Base-by-base conservation (phyloP, 2,797 vertebrate species). In the Hyperoplus lanceolatus region DNA sequence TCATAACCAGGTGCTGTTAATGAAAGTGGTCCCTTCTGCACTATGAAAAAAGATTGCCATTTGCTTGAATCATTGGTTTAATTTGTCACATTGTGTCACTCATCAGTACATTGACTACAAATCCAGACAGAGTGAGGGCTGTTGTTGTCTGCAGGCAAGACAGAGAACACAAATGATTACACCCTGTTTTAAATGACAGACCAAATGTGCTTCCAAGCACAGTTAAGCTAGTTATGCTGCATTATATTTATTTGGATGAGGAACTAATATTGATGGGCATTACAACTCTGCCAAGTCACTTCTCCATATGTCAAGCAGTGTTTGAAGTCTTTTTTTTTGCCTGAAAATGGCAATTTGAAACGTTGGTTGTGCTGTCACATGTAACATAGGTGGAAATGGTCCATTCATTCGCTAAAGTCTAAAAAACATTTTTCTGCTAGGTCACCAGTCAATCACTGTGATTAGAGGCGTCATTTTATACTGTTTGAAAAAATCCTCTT, bases 271-370 rank as follows among this genome's bases (percentile, higher is more conserved):
- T 16, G 64, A 81, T 70, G 14, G 38, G 12, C 14, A 9, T 21
- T 12, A 16, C 48, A 55, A 14, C 63, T 61, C 69, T 73, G 79
- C 80, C 77, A 74, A 78, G 54, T 63, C 56, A 68, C 8, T 69
- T 63, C 43, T 63, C 60, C 56, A 60, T 83, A 67, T 73, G 61
- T 81, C 62, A 68, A 59, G 36, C 45, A 72, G 66, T 69, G 63
- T 71, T 15, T 41, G 16, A 16, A 49, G 18, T 46, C 10, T 53
- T 51, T 70, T 57, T 57, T 45, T 56, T 1, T 43, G 54, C 12
- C 42, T 21, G 38, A 73, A 72, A 36, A 64, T 43, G 39, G 29
- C 18, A 60, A 36, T 75, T 75, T 78, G 38, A 64, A 73, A 72
- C 57, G 39, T 18, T 56, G 50, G 58, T 43, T 58, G 29, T 49